These are phyloP conservation scores for Neria commutata DNA, from an alignment of 2,888 invertebrate genomes.

Conservation along the genomic window DNA sequence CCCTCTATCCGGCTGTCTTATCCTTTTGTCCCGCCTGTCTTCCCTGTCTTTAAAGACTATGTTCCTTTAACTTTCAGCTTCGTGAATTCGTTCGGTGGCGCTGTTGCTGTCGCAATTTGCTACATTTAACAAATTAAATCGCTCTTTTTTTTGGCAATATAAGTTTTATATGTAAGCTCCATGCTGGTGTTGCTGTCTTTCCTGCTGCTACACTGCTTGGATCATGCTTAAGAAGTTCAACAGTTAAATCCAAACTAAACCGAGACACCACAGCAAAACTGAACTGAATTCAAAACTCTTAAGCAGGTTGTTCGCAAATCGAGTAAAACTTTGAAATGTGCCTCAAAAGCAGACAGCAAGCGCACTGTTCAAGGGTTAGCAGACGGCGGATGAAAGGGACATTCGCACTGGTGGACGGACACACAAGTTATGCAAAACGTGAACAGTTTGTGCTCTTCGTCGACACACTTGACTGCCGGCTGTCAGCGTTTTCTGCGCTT, in stretches of 20 bases:
- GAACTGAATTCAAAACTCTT: conserved; percentile 21
- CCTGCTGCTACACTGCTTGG: too few relatives aligned
- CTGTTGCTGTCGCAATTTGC: conserved; percentile 1
- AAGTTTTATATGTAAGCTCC: neutral
- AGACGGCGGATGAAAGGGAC: too few relatives aligned
- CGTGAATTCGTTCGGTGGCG: too few relatives aligned
- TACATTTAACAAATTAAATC: neutral
- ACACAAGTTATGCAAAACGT: conserved; percentile 54
- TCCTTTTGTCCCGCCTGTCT: conserved; percentile 5
- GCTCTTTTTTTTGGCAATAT: neutral
- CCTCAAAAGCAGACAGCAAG: too few relatives aligned
- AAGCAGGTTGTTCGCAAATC: too few relatives aligned
- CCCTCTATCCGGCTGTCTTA: neutral
- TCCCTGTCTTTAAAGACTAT: neutral
- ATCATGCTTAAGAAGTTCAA: too few relatives aligned
- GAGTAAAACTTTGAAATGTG: too few relatives aligned
- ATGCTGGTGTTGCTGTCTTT: conserved; percentile 9
- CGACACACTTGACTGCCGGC: neutral
- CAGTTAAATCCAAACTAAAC: too few relatives aligned
- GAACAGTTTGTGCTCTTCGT: conserved; percentile 39
- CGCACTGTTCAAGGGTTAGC: too few relatives aligned
- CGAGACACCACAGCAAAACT: conserved; percentile 38
- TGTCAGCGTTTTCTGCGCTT: conserved; percentile 16
- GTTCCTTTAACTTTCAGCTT: neutral
- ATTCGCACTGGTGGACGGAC: too few relatives aligned